Percentiles rank a stretch among this genome's conserved stretches.
Conservation (phyloP, 2,888 invertebrate genomes). For the Orchesellides sinensis region DNA sequence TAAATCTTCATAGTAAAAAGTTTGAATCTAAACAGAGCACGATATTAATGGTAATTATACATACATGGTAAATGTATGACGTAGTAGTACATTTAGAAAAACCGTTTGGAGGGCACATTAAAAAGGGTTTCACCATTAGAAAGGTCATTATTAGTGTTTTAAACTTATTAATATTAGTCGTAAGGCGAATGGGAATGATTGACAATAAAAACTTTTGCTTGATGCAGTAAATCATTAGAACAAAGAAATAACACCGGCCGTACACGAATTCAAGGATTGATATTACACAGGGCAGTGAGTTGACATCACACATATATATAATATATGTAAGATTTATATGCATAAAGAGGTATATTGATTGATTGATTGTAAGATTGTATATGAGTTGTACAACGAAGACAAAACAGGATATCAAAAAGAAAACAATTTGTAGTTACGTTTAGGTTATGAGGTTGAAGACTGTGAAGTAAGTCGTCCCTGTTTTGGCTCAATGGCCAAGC, state of each 20-base stretch:
- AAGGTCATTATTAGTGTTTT: neutral
- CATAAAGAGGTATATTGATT: neutral
- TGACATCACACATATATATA: slow-evolving; percentile 14
- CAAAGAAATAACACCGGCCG: too few species aligned
- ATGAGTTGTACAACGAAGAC: neutral
- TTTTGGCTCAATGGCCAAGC: slow-evolving; percentile 90
- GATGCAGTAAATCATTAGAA: neutral
- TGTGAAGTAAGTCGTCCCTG: slow-evolving; percentile 80
- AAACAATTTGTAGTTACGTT: neutral
- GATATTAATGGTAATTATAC: too few species aligned
- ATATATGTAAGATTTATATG: neutral
- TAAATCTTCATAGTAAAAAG: too few species aligned
- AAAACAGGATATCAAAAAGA: neutral
- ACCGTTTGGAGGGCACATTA: neutral
- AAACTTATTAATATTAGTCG: neutral
- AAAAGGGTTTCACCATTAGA: neutral
- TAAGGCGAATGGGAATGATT: slow-evolving; percentile 24
- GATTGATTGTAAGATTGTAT: neutral
- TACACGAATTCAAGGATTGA: too few species aligned
- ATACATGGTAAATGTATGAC: too few species aligned
- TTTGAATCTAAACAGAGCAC: too few species aligned
- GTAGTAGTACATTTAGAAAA: too few species aligned
- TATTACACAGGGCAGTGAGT: slow-evolving; percentile 19
- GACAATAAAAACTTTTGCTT: neutral
- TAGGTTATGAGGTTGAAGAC: slow-evolving; percentile 73